Conservation (phyloP, 2,797 vertebrate species). For the Danio choprae region DNA sequence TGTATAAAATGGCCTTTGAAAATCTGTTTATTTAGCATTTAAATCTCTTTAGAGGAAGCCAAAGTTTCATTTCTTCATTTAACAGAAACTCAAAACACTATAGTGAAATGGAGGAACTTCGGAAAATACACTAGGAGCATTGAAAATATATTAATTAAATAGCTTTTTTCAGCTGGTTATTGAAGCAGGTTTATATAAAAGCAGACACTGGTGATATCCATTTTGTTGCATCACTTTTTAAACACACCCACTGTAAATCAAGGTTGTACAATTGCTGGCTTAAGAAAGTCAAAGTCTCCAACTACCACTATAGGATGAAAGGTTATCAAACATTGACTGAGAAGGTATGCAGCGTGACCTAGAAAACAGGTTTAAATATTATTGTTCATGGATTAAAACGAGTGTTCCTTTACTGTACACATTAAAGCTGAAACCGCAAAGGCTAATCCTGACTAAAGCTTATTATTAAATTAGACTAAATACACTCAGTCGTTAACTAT, state of each 20-base stretch:
- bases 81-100: slow-evolving; percentile 9
- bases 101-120: background rate
- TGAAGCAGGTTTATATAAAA: background rate
- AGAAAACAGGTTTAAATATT: slow-evolving; percentile 62
- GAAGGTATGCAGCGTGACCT: slow-evolving; percentile 42
- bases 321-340: slow-evolving; percentile 59
- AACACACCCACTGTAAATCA: background rate
- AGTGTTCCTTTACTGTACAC: slow-evolving; percentile 23
- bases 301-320: slow-evolving; percentile 24
- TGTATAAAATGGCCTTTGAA: too few relatives aligned
- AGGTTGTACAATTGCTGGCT: background rate
- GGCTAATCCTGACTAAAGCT: background rate
- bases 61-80: slow-evolving; percentile 19
- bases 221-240: too few relatives aligned
- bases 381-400: slow-evolving; percentile 52
- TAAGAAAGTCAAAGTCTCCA: background rate
- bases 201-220: too few relatives aligned
- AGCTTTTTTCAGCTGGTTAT: background rate
- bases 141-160: background rate
- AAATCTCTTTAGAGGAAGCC: background rate
- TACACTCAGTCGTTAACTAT: background rate
- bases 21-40: background rate
- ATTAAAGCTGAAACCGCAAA: background rate
- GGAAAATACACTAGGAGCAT: background rate
- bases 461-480: background rate